Evolutionary conservation across 2,888 invertebrate species (phyloP), one percentile per base, ranked within the genome.

Genomic region (Lagria hirta): DNA sequence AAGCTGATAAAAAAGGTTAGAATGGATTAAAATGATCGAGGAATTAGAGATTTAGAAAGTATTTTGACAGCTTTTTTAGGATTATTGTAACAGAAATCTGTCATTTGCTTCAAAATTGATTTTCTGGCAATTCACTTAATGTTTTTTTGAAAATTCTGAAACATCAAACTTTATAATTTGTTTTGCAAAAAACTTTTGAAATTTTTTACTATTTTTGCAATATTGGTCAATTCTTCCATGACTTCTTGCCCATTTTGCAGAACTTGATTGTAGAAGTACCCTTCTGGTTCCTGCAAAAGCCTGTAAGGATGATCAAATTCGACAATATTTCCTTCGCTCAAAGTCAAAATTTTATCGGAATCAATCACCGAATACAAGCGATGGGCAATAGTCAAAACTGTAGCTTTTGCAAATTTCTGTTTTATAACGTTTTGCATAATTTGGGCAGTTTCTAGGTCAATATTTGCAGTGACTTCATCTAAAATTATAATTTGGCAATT

Each of bases 351-450:
- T 69, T 81, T 78, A 70, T 87, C 85, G 0, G 84, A 86, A 68
- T 89, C 88, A 83, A 88, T 87, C 34, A 88, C 83, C 0, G 88
- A 88, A 59, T 88, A 81, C 2, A 89, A 75, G 15, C 88, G 76
- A 69, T 88, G 88, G 16, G 88, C 88, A 24, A 88, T 86, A 1
- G 87, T 88, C 14, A 88, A 75, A 15, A 88, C 86, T 0, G 87
- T 87, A 64, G 86, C 87, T 10, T 79, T 74, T 1, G 74, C 76
- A 62, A 88, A 88, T 64, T 85, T 84, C 29, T 73, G 74, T 46
- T 85, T 73, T 46, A 88, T 87, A 1, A 85, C 84, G 12, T 74
- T 74, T 61, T 88, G 87, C 49, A 88, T 87, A 10, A 86, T 66
- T 1, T 76, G 78, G 59, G 87, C 86, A 22, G 87, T 87, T 32